These are phyloP conservation scores for Vireo griseus DNA, from an alignment of 2,797 vertebrate genomes.

Conservation along the genomic window DNA sequence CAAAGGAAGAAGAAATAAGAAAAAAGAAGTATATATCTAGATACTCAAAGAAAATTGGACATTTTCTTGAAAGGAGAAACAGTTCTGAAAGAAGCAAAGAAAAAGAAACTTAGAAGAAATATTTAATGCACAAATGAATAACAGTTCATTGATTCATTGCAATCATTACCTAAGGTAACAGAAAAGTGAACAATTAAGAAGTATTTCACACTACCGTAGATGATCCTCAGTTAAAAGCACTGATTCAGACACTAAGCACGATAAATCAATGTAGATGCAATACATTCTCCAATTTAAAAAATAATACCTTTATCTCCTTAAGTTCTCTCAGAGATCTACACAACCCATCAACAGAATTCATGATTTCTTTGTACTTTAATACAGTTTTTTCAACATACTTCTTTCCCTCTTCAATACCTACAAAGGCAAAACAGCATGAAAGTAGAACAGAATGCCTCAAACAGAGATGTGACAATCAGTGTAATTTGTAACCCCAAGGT, in stretches of 20 bases:
- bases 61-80: neutral
- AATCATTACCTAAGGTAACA: neutral
- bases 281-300: neutral
- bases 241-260: neutral
- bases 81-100: neutral
- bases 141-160: neutral
- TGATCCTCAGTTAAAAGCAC: neutral
- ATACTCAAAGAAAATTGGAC: neutral
- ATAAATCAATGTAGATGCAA: neutral
- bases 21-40: neutral
- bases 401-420: conserved; percentile 86
- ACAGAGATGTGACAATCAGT: neutral
- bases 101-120: neutral
- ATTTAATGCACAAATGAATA: neutral
- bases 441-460: neutral
- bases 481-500: neutral
- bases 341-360: conserved; percentile 83
- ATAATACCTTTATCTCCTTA: conserved; percentile 81
- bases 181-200: neutral
- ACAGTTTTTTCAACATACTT: conserved; percentile 83
- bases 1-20: neutral
- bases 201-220: neutral
- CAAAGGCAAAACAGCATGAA: neutral
- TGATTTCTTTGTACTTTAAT: conserved; percentile 83
- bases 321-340: conserved; percentile 81